Conservation (phyloP, 2,888 invertebrate species). For the Polia nebulosa region DNA sequence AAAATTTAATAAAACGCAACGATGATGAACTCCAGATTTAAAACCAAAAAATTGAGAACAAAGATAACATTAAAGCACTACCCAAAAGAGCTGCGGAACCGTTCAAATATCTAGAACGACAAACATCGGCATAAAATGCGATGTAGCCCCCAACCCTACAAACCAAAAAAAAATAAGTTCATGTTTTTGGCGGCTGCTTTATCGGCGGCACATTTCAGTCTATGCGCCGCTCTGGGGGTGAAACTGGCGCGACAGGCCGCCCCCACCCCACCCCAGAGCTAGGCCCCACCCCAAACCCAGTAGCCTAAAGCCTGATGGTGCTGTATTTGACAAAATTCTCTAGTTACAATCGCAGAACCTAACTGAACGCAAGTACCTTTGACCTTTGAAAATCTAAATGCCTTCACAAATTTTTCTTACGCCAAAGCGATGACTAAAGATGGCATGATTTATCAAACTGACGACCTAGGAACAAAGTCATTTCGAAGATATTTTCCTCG, state of each 20-base stretch:
- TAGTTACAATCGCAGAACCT: slow-evolving; percentile 66
- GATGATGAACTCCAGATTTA: background rate
- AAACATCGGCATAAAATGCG: slow-evolving; percentile 54
- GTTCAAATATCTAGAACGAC: slow-evolving; percentile 59
- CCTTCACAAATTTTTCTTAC: slow-evolving; percentile 66
- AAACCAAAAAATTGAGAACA: slow-evolving; percentile 10
- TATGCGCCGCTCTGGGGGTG: slow-evolving; percentile 72
- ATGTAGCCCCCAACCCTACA: slow-evolving; percentile 47
- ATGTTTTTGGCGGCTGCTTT: slow-evolving; percentile 77
- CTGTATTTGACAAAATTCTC: slow-evolving; percentile 75
- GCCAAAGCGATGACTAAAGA: slow-evolving; percentile 74
- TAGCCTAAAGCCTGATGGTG: slow-evolving; percentile 68
- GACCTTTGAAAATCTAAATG: slow-evolving; percentile 67
- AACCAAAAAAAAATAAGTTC: slow-evolving; percentile 70
- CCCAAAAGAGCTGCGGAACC: slow-evolving; percentile 39
- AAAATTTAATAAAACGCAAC: background rate
- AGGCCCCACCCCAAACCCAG: slow-evolving; percentile 62
- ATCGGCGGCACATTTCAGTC: slow-evolving; percentile 79
- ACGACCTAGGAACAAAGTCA: slow-evolving; percentile 61
- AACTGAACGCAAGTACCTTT: slow-evolving; percentile 66
- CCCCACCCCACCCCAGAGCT: slow-evolving; percentile 57
- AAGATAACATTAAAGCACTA: slow-evolving; percentile 43
- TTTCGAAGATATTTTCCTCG: slow-evolving; percentile 60
- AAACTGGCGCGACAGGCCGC: slow-evolving; percentile 71
- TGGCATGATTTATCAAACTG: slow-evolving; percentile 65